A percentile compares a stretch with the other conserved stretches of the same genome.
Conservation (phyloP, 2,888 invertebrate species). For the Leucophenga maculata region DNA sequence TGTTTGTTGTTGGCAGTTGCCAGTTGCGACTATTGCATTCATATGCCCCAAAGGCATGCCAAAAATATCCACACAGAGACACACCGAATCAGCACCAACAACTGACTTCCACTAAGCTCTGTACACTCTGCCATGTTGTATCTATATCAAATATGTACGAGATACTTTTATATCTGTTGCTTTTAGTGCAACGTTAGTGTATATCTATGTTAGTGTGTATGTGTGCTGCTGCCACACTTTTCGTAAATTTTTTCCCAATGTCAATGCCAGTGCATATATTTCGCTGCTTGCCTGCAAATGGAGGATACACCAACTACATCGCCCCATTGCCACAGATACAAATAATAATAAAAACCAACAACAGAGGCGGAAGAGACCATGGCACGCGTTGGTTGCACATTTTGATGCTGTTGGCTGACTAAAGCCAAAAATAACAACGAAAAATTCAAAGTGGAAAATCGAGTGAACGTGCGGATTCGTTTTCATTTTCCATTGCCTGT, state of each 20-base stretch:
- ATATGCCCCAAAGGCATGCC: background rate
- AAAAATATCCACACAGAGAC: slow-evolving; percentile 3
- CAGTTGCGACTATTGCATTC: slow-evolving; percentile 10
- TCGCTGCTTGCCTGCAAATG: slow-evolving; percentile 2
- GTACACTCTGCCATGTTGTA: no score
- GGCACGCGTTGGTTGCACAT: slow-evolving; percentile 51
- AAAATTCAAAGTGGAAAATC: slow-evolving; percentile 23
- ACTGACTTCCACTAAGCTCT: background rate
- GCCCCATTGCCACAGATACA: slow-evolving; percentile 59
- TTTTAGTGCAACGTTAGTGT: background rate
- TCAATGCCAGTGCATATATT: slow-evolving; percentile 51
- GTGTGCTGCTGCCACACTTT: slow-evolving; percentile 55
- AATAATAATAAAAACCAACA: background rate
- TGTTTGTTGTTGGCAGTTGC: slow-evolving; percentile 7
- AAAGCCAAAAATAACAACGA: slow-evolving; percentile 57
- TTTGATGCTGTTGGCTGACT: slow-evolving; percentile 32
- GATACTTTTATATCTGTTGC: no score
- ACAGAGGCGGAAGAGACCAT: slow-evolving; percentile 15
- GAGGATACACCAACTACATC: slow-evolving; percentile 48
- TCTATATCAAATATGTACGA: no score
- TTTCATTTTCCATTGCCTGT: no score
- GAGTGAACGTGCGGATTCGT: background rate
- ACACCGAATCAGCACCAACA: background rate
- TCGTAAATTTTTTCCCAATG: slow-evolving; percentile 44
- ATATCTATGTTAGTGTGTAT: background rate